Evolutionary conservation across 2,113 vertebrate species (phyloP).

Genomic region (Camarhynchus parvulus): DNA sequence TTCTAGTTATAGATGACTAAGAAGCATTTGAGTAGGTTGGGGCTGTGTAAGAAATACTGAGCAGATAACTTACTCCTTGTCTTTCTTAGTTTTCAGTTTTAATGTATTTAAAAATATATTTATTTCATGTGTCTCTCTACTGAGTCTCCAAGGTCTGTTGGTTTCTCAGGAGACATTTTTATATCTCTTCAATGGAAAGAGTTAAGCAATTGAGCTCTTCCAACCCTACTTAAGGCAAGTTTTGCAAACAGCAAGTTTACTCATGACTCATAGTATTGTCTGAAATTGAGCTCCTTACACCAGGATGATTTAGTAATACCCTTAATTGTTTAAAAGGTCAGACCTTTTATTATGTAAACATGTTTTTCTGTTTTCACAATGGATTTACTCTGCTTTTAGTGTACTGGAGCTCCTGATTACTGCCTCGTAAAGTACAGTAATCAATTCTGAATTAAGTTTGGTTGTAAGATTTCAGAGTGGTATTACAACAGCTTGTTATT

Average conservation of each 20-base stretch:
- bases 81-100: neutral
- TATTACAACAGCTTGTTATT: neutral
- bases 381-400: neutral
- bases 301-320: slow-evolving; percentile 24
- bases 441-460: neutral
- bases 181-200: neutral
- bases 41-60: neutral
- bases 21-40: neutral
- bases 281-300: slow-evolving; percentile 16
- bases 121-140: neutral
- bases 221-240: neutral
- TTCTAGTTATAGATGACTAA: neutral
- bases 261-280: slow-evolving; percentile 53
- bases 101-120: neutral
- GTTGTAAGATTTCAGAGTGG: neutral
- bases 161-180: neutral
- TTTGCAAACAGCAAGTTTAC: slow-evolving; percentile 2
- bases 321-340: slow-evolving; percentile 55
- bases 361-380: neutral
- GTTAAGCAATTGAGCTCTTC: neutral
- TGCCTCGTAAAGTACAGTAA: neutral
- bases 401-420: neutral
- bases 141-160: neutral
- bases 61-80: neutral
- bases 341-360: slow-evolving; percentile 44